phyloP scores from a whole-genome alignment of 2,113 vertebrate species.

The Balaeniceps rex region DNA sequence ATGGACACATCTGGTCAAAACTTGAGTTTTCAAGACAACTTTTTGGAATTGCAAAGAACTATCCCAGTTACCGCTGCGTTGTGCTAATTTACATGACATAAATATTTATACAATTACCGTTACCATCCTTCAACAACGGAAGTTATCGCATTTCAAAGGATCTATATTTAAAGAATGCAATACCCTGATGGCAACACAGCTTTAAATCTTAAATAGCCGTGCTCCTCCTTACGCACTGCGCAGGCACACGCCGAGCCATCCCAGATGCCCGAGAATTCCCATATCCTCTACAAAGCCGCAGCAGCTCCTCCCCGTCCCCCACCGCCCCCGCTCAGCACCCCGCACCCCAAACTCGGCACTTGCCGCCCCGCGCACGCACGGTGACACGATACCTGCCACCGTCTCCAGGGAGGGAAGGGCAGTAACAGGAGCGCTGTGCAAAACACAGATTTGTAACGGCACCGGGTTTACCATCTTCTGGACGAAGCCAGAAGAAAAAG shows the following conservation, averaged over 20 bases:
- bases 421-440: neutral
- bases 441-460: neutral
- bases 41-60: neutral
- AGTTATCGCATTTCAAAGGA: neutral
- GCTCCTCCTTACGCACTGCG: neutral
- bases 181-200: neutral
- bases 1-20: neutral
- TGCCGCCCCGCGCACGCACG: neutral
- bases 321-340: neutral
- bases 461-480: neutral
- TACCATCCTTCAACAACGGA: neutral
- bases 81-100: neutral
- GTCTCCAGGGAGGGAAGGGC: neutral
- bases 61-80: neutral
- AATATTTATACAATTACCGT: neutral
- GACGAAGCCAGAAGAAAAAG: neutral
- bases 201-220: neutral
- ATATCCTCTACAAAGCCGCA: neutral
- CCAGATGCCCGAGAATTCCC: neutral
- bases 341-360: neutral
- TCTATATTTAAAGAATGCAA: slow-evolving; percentile 7
- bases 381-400: neutral
- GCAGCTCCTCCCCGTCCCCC: neutral
- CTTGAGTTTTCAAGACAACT: neutral
- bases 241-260: fast-evolving